These are phyloP conservation scores for Corvus hawaiiensis DNA, from an alignment of 2,113 vertebrate genomes.

Conservation along the genomic window DNA sequence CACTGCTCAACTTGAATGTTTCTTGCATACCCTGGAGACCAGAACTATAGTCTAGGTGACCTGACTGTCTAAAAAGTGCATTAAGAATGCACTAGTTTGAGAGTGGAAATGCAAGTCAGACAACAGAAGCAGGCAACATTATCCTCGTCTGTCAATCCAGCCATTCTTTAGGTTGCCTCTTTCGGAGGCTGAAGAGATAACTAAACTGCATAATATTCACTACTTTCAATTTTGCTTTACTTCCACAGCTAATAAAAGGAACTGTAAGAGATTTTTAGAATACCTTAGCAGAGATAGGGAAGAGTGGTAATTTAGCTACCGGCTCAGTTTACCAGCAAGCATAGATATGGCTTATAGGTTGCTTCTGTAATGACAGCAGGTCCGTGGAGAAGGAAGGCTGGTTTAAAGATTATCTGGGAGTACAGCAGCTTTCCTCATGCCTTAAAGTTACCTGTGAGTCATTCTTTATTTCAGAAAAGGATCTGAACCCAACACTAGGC, in stretches of 20 bases:
- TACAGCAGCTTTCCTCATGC: background rate
- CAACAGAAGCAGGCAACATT: background rate
- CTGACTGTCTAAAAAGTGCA: background rate
- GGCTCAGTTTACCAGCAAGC: background rate
- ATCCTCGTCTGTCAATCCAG: background rate
- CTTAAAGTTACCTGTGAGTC: background rate
- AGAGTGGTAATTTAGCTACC: background rate
- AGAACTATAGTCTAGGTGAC: background rate
- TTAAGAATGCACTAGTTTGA: background rate
- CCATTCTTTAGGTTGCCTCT: background rate
- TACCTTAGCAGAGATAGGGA: background rate
- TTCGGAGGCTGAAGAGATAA: background rate
- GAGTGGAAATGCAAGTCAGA: background rate
- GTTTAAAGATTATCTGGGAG: background rate
- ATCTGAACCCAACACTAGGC: background rate
- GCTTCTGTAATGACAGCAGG: background rate
- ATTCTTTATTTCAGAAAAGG: background rate
- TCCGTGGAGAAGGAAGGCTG: background rate
- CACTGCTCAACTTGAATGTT: background rate
- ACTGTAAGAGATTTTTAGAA: background rate
- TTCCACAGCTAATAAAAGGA: background rate
- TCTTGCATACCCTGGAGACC: background rate
- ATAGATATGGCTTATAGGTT: background rate
- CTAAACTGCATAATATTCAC: background rate
- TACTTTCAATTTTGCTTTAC: background rate